Evolutionary conservation across 92 coral and sea anemone genomes (phyloP), one percentile per base, ranked within the genome.

Genomic region (Ricordea florida): DNA sequence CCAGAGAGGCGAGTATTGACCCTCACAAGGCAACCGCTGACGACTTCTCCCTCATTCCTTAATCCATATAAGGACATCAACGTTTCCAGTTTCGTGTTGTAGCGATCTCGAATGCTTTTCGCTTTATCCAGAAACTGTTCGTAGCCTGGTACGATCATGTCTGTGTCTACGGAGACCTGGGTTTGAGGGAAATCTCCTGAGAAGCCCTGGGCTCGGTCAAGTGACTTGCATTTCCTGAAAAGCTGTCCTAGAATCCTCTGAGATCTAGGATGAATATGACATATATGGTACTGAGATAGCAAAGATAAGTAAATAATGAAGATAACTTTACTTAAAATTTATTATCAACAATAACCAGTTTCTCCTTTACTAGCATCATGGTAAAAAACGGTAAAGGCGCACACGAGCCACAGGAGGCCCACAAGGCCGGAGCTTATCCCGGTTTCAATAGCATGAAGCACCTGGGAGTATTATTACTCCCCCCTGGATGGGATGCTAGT

Each of bases 1-100:
- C 92, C 96, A 21, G 97, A 80, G 34, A 93, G 79, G 22, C 96
- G 86, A n/a, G 89, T 72, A 60, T 79, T 76, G 8, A 93, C 93
- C 47, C 69, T 81, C 25, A 86, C 62, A 35, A 93, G 87, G 57
- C 97, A 93, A 3, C 98, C 98, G 16, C 91, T 93, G 62, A 93
- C 56, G 20, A 93, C 90, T 27, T 93, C 98, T 11, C 93, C 98
- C 35, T 93, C 98, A 44, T 83, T 71, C 49, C 76, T 78, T 15
- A 93, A 73, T 15, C 98, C 98, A 74, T 93, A 91, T 47, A 90
- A 58, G 51, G 96, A 85, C 92, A 93, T 85, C 4, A 93, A 72
- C 3, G 93, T 89, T 13, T 73, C 92, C 14, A 91, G 73, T 61
- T 90, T 90, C 21, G 92, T 64, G 80, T 90, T 86, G 78, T 90